Percentiles rank a stretch among this genome's conserved stretches.
phyloP scores from a whole-genome alignment of 1,140 invertebrate genomes.

The Triops longicaudatus region DNA sequence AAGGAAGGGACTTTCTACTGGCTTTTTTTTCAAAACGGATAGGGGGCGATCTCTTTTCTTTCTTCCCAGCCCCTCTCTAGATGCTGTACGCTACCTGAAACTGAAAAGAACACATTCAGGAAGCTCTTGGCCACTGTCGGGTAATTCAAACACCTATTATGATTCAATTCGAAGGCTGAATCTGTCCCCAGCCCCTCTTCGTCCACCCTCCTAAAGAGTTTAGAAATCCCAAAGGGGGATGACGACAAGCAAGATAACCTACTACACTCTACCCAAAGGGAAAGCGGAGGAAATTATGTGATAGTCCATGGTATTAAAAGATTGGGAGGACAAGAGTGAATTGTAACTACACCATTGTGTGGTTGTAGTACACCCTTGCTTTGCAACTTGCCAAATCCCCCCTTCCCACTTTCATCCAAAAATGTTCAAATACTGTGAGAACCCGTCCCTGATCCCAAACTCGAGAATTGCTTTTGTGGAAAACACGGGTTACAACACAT shows the following conservation, averaged over 20 bases:
- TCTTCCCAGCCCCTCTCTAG: neutral
- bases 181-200: neutral
- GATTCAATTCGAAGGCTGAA: neutral
- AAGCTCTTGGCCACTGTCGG: neutral
- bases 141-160: neutral
- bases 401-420: neutral
- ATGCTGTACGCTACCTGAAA: neutral
- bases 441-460: neutral
- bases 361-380: neutral
- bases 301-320: neutral
- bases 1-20: neutral
- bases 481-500: neutral
- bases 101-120: neutral
- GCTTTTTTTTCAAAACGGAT: conserved; percentile 17
- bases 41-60: neutral
- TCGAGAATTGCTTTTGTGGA: neutral
- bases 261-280: neutral
- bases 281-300: neutral
- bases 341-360: neutral
- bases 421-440: neutral
- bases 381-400: no score
- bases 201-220: neutral
- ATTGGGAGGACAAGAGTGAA: neutral
- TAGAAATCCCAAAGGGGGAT: neutral
- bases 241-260: neutral